phyloP scores from a whole-genome alignment of 2,113 vertebrate species.

The Uropsilus gracilis region DNA sequence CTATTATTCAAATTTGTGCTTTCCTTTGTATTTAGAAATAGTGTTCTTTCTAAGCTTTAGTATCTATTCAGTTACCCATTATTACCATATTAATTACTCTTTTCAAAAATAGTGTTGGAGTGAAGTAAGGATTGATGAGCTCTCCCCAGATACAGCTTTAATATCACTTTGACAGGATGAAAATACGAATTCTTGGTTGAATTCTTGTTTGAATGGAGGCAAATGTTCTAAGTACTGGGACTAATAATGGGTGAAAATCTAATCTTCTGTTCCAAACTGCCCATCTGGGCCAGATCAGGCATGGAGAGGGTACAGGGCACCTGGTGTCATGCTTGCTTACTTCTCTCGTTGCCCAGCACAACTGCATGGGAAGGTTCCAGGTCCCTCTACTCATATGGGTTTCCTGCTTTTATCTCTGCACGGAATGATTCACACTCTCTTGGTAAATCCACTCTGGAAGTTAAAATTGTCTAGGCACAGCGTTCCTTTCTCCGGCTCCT shows the following conservation, averaged over 20 bases:
- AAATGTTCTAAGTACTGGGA: not conserved
- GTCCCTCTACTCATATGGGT: not conserved
- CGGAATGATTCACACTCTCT: not conserved
- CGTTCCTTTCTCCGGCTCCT: not conserved
- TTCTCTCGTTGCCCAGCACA: not conserved
- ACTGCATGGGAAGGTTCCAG: not conserved
- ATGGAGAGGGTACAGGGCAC: not conserved
- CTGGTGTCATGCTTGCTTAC: no score
- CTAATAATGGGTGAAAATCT: not conserved
- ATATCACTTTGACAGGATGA: not conserved
- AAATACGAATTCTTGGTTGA: not conserved
- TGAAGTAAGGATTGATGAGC: not conserved
- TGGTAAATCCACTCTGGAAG: not conserved
- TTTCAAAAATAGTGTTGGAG: not conserved
- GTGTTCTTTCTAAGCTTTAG: not conserved
- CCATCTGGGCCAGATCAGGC: not conserved
- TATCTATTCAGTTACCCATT: not conserved
- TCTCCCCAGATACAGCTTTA: not conserved
- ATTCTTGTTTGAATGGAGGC: no score
- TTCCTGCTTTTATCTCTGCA: not conserved
- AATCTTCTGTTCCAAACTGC: not conserved
- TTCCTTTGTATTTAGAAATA: not conserved
- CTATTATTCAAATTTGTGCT: not conserved
- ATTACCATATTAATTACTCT: not conserved
- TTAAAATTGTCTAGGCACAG: not conserved